Conservation (phyloP, 2,797 vertebrate genomes). For the Spinus olivaceus region DNA sequence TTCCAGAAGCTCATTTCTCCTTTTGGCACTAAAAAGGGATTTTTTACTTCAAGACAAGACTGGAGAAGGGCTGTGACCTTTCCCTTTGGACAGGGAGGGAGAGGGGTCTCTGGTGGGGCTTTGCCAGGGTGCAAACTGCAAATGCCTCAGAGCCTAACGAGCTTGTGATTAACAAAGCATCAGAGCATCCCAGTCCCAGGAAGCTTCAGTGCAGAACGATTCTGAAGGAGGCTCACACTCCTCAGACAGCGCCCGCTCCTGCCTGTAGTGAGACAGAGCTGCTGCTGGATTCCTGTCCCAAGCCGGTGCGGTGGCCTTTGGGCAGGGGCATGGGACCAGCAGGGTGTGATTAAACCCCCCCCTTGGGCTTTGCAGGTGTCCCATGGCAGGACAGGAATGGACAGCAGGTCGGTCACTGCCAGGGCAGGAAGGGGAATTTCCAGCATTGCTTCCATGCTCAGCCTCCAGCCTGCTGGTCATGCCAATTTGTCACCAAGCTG, state of each 20-base stretch:
- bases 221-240: neutral
- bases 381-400: neutral
- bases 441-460: neutral
- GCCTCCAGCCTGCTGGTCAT: slow-evolving; percentile 3
- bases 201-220: neutral
- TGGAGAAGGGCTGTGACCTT: neutral
- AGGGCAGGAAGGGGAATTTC: neutral
- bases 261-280: fast-evolving
- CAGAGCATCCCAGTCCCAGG: neutral
- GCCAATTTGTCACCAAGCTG: slow-evolving; percentile 64
- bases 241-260: neutral
- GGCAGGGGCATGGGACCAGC: fast-evolving
- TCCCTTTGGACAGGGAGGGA: neutral
- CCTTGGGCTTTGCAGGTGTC: neutral
- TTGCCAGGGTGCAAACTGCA: neutral
- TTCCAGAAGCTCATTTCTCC: neutral
- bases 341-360: fast-evolving
- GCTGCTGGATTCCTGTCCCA: neutral
- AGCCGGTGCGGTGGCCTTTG: neutral
- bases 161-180: neutral
- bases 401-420: fast-evolving
- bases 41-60: neutral
- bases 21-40: neutral
- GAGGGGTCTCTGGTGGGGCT: neutral
- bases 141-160: neutral